Percentiles rank a stretch among this genome's conserved stretches.
Evolutionary conservation across 2,113 vertebrate species (phyloP).

Genomic region (Lethenteron camtschaticum): DNA sequence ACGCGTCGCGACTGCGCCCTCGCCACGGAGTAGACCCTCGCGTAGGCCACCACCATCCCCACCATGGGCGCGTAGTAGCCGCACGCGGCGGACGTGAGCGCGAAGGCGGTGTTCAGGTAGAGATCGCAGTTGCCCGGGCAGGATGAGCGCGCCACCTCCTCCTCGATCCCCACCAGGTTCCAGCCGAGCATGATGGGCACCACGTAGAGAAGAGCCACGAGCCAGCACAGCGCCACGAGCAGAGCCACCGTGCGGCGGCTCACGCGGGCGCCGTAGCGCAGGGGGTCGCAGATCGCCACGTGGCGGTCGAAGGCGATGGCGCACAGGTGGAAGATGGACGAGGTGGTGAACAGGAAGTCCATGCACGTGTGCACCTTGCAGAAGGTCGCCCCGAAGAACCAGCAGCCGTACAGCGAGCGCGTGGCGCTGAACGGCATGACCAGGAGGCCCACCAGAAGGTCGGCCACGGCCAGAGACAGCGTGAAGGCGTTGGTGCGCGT

Average conservation of each 20-base stretch:
- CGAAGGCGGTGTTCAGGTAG: no score
- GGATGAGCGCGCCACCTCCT: no score
- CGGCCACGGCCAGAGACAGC: constrained; percentile 18
- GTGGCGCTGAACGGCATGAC: constrained; percentile 24
- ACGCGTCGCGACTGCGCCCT: no score
- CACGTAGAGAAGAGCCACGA: constrained; percentile 15
- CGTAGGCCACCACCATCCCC: no score
- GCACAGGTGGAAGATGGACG: constrained; percentile 24
- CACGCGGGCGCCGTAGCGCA: constrained; percentile 16
- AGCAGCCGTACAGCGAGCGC: constrained; percentile 23
- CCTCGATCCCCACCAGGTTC: no score
- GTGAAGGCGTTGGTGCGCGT: constrained; percentile 24
- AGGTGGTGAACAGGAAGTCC: constrained; percentile 23
- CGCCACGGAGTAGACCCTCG: no score
- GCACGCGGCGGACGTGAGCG: no score
- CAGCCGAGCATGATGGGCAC: constrained; percentile 13
- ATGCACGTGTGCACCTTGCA: constrained; percentile 23
- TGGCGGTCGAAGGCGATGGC: constrained; percentile 19
- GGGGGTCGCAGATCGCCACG: constrained; percentile 19
- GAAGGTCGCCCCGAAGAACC: constrained; percentile 21
- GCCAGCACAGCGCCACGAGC: constrained; percentile 15
- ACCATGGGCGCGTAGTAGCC: no score
- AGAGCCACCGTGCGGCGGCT: constrained; percentile 8
- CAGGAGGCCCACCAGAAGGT: constrained; percentile 21
- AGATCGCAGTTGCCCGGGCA: no score